Evolutionary conservation across 2,888 invertebrate species (phyloP).

Genomic region (Gandaritis pyraliata): DNA sequence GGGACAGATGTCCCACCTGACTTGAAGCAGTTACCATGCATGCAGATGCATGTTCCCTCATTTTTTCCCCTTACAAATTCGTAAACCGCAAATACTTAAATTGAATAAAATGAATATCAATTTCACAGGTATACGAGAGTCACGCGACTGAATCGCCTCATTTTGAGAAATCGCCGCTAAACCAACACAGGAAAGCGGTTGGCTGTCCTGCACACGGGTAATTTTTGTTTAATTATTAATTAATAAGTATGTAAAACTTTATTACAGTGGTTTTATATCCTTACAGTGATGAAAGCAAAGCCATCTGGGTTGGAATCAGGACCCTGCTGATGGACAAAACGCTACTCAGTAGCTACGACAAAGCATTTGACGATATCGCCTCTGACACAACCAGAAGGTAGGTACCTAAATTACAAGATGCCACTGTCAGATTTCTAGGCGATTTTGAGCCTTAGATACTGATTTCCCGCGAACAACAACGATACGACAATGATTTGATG

Average conservation of each 20-base stretch:
- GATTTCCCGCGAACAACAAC: no score
- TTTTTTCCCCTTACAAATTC: no score
- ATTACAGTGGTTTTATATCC: no score
- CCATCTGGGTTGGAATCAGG: slow-evolving; percentile 70
- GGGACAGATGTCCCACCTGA: no score
- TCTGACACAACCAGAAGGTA: slow-evolving; percentile 71
- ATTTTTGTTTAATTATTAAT: slow-evolving; percentile 13
- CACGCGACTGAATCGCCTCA: slow-evolving; percentile 65
- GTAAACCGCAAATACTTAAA: no score
- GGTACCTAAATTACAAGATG: slow-evolving; percentile 23
- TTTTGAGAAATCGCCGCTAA: slow-evolving; percentile 68
- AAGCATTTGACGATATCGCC: slow-evolving; percentile 70
- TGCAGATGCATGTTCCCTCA: no score
- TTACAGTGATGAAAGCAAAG: slow-evolving; percentile 66
- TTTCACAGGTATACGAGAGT: slow-evolving; percentile 71
- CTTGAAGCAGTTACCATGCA: no score
- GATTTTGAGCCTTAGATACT: no score
- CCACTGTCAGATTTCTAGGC: no score
- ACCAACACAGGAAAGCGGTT: slow-evolving; percentile 60
- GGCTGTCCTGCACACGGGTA: slow-evolving; percentile 68
- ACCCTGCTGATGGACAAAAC: slow-evolving; percentile 65
- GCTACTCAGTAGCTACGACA: slow-evolving; percentile 63
- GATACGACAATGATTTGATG: no score
- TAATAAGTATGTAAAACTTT: no score
- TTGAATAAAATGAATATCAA: no score